phyloP scores from a whole-genome alignment of 2,113 vertebrate genomes.

The Aleadryas rufinucha region DNA sequence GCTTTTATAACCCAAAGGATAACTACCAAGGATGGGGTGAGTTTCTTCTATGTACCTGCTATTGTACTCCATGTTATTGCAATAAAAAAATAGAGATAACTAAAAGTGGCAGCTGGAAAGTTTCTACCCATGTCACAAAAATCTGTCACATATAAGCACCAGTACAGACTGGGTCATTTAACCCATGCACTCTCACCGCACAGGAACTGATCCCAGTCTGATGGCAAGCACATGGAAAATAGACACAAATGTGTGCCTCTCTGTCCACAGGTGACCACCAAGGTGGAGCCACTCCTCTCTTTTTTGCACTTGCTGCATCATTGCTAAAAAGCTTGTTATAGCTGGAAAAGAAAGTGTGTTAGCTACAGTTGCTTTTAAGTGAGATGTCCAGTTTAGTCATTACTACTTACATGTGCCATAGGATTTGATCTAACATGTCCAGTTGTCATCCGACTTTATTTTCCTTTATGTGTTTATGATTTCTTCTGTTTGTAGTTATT shows the following conservation, averaged over 20 bases:
- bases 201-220: not conserved
- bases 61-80: not conserved
- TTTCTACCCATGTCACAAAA: not conserved
- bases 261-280: not conserved
- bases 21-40: not conserved
- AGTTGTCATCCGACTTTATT: not conserved
- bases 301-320: not conserved
- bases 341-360: not conserved
- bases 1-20: not conserved
- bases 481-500: not conserved
- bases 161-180: not conserved
- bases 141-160: fast-evolving
- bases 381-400: not conserved
- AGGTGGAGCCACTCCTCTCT: not conserved
- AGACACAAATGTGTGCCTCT: not conserved
- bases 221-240: not conserved
- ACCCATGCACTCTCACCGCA: not conserved
- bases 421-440: not conserved
- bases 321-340: not conserved
- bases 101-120: not conserved
- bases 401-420: not conserved
- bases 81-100: not conserved
- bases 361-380: not conserved
- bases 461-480: not conserved
- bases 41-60: not conserved